Evolutionary conservation across 2,888 invertebrate genomes (phyloP).

Genomic region (Vesta saturnalis): DNA sequence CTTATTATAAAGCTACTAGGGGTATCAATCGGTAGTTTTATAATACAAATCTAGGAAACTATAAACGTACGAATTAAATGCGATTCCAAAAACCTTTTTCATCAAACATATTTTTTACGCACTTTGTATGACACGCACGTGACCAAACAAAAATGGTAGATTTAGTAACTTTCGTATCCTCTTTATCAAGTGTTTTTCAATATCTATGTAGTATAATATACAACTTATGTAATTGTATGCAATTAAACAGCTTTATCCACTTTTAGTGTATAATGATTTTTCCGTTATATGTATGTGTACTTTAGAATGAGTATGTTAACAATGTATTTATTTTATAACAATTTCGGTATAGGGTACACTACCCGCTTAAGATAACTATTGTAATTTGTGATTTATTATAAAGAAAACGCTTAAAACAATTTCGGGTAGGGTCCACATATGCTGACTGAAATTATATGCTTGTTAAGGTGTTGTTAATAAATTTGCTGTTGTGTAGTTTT

Average conservation of each 20-base stretch:
- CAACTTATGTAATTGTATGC: background rate
- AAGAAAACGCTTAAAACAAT: constrained; percentile 29
- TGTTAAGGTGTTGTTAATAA: constrained; percentile 38
- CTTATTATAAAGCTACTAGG: no score
- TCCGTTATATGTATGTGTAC: no score
- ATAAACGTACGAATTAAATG: no score
- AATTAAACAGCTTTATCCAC: no score
- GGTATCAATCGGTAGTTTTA: no score
- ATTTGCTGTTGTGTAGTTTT: constrained; percentile 50
- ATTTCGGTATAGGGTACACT: background rate
- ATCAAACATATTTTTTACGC: background rate
- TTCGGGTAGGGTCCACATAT: constrained; percentile 44
- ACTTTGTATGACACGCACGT: background rate
- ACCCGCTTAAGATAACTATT: background rate
- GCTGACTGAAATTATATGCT: constrained; percentile 41
- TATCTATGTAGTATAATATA: constrained; percentile 2
- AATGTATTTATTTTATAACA: background rate
- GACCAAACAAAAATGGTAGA: constrained; percentile 3
- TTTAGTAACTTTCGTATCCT: background rate
- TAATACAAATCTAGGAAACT: no score
- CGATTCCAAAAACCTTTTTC: no score
- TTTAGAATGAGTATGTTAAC: background rate
- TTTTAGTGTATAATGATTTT: no score
- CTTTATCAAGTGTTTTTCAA: constrained; percentile 2
- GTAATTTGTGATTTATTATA: constrained; percentile 24